These are phyloP conservation scores for Semaprochilodus insignis DNA, from an alignment of 2,797 vertebrate species.

Conservation along the genomic window DNA sequence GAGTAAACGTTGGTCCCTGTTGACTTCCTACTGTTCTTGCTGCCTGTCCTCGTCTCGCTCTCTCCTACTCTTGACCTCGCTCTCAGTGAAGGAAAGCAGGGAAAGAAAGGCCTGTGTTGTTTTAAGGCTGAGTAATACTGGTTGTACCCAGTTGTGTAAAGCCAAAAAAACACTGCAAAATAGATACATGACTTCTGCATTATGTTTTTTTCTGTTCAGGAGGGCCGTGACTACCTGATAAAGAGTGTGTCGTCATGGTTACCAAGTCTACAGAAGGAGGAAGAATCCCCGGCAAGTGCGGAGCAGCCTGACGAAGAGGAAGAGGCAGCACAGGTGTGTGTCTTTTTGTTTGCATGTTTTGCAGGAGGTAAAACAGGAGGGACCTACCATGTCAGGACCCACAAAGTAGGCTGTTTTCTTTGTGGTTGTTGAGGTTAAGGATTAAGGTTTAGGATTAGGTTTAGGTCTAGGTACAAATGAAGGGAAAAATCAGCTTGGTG, in stretches of 20 bases:
- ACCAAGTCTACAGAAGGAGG: conserved; percentile 72
- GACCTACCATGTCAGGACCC: too few relatives aligned
- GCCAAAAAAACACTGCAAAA: background rate
- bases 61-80: background rate
- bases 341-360: background rate
- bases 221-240: conserved; percentile 82
- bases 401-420: too few relatives aligned
- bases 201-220: conserved; percentile 66
- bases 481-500: too few relatives aligned
- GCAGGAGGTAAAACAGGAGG: too few relatives aligned
- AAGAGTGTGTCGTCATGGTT: conserved; percentile 81
- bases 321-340: conserved; percentile 67
- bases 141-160: background rate
- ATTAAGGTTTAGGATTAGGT: too few relatives aligned
- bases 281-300: conserved; percentile 44
- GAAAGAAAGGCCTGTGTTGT: background rate
- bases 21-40: background rate
- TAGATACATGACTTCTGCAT: background rate
- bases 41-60: background rate
- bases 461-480: too few relatives aligned
- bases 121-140: background rate
- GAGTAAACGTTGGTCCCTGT: conserved; percentile 2
- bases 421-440: too few relatives aligned
- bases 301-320: conserved; percentile 49
- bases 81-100: background rate